phyloP scores from a whole-genome alignment of 2,797 vertebrate species.

The Gymnoscopelus microlampas region DNA sequence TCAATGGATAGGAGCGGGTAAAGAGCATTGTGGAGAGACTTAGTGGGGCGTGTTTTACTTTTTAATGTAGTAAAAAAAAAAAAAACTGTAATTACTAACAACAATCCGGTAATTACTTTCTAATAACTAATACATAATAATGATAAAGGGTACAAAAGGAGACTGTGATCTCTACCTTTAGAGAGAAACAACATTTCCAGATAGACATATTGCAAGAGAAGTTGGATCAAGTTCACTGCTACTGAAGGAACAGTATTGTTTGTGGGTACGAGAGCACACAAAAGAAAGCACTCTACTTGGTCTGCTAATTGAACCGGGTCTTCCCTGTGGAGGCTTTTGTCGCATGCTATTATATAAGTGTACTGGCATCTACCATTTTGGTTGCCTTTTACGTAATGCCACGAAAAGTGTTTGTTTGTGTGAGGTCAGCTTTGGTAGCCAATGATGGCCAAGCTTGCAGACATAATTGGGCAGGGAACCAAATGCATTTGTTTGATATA shows the following conservation, averaged over 20 bases:
- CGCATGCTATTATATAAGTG: conserved; percentile 28
- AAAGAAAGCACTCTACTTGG: not conserved
- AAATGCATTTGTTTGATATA: conserved; percentile 31
- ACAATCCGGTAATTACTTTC: too few species aligned
- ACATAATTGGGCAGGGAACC: conserved; percentile 45
- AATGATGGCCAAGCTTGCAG: conserved; percentile 28
- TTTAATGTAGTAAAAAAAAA: too few species aligned
- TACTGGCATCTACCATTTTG: conserved; percentile 14
- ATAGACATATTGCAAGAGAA: not conserved
- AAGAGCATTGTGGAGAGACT: too few species aligned
- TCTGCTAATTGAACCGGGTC: not conserved
- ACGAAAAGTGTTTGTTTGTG: conserved; percentile 55
- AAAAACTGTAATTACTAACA: too few species aligned
- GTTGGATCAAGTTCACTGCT: too few species aligned
- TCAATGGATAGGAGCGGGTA: not conserved
- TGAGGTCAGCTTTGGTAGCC: conserved; percentile 59
- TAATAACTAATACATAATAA: too few species aligned
- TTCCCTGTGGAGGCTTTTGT: conserved; percentile 5
- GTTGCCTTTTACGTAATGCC: conserved; percentile 46
- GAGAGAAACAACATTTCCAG: not conserved
- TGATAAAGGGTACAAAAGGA: too few species aligned
- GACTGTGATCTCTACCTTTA: too few species aligned
- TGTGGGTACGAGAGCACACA: too few species aligned
- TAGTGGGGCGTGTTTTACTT: not conserved
- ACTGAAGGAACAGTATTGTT: too few species aligned